Evolutionary conservation across 2,888 invertebrate genomes (phyloP).

Genomic region (Mesorhabditis sp.): DNA sequence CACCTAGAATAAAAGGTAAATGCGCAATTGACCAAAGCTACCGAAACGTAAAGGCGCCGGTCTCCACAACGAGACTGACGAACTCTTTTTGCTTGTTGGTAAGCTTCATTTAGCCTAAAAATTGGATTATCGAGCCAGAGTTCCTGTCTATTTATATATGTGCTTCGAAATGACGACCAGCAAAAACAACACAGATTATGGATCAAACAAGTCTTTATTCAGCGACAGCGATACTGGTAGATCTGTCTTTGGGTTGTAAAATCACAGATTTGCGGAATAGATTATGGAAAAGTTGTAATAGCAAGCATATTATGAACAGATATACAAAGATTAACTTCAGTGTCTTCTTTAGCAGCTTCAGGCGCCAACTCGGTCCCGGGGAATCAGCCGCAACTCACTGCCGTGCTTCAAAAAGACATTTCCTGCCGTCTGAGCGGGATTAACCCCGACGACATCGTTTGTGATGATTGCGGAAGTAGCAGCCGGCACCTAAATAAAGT

Average conservation of each 20-base stretch:
- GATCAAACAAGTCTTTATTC: too few relatives aligned
- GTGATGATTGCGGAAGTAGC: slow-evolving; percentile 99
- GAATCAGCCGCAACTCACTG: slow-evolving; percentile 88
- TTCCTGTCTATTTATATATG: too few relatives aligned
- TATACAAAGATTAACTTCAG: too few relatives aligned
- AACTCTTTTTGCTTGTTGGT: background rate
- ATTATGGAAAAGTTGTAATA: too few relatives aligned
- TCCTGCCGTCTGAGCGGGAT: slow-evolving; percentile 78
- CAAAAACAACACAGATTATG: too few relatives aligned
- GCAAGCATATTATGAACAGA: too few relatives aligned
- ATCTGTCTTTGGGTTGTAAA: too few relatives aligned
- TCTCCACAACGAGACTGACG: background rate
- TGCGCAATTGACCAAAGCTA: background rate
- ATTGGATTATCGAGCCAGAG: too few relatives aligned
- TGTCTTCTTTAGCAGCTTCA: too few relatives aligned
- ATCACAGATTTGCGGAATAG: too few relatives aligned
- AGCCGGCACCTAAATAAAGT: slow-evolving; percentile 66
- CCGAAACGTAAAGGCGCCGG: background rate
- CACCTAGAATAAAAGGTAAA: slow-evolving; percentile 18
- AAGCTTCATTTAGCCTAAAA: background rate
- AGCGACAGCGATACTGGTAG: too few relatives aligned
- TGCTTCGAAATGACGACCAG: too few relatives aligned
- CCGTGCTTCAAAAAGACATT: slow-evolving; percentile 97
- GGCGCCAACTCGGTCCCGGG: slow-evolving; percentile 87
- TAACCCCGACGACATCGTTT: slow-evolving; percentile 97